Conservation (phyloP, 2,797 vertebrate genomes). For the Setipinna tenuifilis region DNA sequence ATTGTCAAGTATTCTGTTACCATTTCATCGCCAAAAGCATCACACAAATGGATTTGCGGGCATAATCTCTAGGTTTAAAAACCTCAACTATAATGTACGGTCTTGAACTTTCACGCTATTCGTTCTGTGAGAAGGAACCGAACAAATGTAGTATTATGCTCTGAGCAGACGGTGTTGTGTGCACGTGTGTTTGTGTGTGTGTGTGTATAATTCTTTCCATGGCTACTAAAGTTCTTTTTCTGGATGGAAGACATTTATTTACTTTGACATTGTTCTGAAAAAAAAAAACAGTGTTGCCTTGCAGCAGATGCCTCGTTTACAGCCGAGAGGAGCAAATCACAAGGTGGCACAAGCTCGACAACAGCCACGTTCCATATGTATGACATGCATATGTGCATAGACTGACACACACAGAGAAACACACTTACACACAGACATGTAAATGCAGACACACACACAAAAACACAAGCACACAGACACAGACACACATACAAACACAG, state of each 20-base stretch:
- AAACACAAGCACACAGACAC: neutral
- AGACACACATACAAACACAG: neutral
- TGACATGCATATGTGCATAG: neutral
- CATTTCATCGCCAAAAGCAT: conserved; percentile 12
- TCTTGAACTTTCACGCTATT: neutral
- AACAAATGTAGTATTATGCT: neutral
- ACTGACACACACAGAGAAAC: neutral
- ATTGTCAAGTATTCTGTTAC: conserved; percentile 22
- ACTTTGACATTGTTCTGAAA: neutral
- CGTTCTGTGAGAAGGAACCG: neutral
- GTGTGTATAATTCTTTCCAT: conserved; percentile 22
- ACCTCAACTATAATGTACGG: neutral
- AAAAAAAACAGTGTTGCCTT: neutral
- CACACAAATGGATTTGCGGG: conserved; percentile 17
- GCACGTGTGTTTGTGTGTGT: conserved; percentile 3
- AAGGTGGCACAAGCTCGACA: neutral
- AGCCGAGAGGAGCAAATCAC: neutral
- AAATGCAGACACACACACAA: neutral
- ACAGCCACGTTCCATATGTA: conserved; percentile 41
- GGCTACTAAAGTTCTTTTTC: neutral
- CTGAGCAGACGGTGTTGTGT: neutral
- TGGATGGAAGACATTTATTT: neutral
- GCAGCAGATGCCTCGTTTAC: neutral
- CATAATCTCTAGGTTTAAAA: conserved; percentile 15
- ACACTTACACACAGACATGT: neutral